Base-by-base conservation (phyloP, 1,140 invertebrate species). In the Magallana ariakensis region DNA sequence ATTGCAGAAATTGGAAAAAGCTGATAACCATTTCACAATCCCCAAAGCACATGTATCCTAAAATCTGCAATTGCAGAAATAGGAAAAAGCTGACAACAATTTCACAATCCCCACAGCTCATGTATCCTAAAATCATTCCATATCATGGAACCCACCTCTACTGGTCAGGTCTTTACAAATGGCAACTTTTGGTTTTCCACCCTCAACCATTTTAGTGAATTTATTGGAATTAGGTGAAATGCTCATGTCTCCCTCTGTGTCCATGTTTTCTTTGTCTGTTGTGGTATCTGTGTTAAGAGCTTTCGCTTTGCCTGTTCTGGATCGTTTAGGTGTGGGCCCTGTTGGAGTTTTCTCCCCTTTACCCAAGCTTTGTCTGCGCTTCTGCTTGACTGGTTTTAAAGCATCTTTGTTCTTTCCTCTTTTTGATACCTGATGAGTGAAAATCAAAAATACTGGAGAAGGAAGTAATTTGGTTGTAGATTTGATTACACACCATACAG, bases 121-220 rank as follows among this genome's bases (percentile, higher is more conserved):
- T 46, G 33, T 46, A 46, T 46, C 33, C 0, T 46, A 46, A 46
- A 46, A 46, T 5, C 0, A 46, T 46, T 46, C 33, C 33, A 46
- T 46, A 46, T 46, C 33, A 46, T 46, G n/a, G n/a, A 15, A n/a
- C 54, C 81, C 89, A 93, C 92, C 90, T 91, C 92, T 82, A 7
- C 85, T 88, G 26, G 92, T 91, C 10, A 93, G 80, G 86, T 93
- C 92, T 87, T 92, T 91, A 83, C 92, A 93, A 0, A 85, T 60
- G 8, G 90, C 87, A 4, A 90, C 46, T 83, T 56, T 84, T 0
- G 62, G 85, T 83, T 86, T 85, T 16, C 82, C 66, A 6, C 46
- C 46, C 19, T 54, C 19, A 3, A 82, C 46, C 62, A 55, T 83
- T 60, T 33, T 83, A 60, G 80, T 86, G 26, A 75, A 82, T 15